Base-by-base conservation (phyloP, 2,113 vertebrate genomes). In the Panthera leo region DNA sequence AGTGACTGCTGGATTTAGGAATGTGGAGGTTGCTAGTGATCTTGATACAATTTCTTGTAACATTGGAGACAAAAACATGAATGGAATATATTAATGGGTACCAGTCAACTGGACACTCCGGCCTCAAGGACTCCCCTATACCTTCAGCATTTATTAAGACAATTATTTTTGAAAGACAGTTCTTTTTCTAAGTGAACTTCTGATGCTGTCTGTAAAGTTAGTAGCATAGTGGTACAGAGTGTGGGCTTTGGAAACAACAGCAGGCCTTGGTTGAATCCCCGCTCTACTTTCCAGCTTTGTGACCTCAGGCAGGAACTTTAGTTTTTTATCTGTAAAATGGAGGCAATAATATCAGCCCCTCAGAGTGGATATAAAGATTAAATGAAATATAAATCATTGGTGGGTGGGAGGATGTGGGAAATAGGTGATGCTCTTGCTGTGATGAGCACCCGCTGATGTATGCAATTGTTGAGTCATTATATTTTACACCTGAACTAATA, bases 321-420 rank as follows among this genome's bases (percentile, higher is more conserved):
- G 34, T 85, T 95, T 25, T 93, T 93, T 36, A 85, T 88, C 70
- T 80, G 14, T 61, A 88, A 94, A 55, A 53, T 70, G 42, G 63
- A 88, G 71, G 36, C 92, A 89, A 42, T 89, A 51, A 55, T 80
- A 70, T 63, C 25, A 71, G 31, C 34, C 34, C 36, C 13, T 90
- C 19, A 25, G 58, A 76, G n/a, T 85, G 27, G 29, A 51, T 84
- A 4, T 93, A 58, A 91, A 67, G 16, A 93, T 86, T 86, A 90
- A 83, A 73, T 94, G 45, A 96, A 71, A 76, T 78, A 34, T 5
- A 88, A 76, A 65, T 9, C 16, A 45, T 75, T 7, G 4, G 14
- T 78, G 42, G 75, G 27, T 16, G 75, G 42, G 18, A 7, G 42
- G 42, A 16, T 29, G 6, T 27, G 7, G 29, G 42, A 78, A 78